Evolutionary conservation across 2,113 vertebrate genomes (phyloP), one percentile per base, ranked within the genome.

Genomic region (Mustela nigripes): DNA sequence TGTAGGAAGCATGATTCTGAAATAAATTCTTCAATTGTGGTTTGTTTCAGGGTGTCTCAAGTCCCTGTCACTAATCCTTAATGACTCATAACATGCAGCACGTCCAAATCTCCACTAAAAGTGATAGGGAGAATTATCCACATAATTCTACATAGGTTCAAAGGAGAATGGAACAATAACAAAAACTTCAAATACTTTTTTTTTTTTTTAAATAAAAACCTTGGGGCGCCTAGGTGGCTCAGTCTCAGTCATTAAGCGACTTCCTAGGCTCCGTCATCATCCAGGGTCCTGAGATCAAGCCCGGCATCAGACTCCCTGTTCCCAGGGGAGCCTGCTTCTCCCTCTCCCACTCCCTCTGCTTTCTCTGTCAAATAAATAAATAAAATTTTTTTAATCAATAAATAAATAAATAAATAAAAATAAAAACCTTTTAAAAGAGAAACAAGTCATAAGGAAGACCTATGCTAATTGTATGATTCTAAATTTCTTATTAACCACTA

Each of bases 61-160:
- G n/a, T 86, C 36, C 81, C 12, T 80, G 33, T 80, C 62, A 60
- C 39, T 95, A 97, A 81, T 81, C 93, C 76, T 60, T 69, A 63
- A 76, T 58, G 42, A 95, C n/a, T 86, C 80, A 63, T 80, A 79
- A 90, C 42, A 79, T 4, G n/a, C 6, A 79, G 53, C 19, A 87
- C 19, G 62, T 56, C 53, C 60, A 91, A 85, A 62, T 36, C 22
- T 7, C n/a, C 73, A 81, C 45, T 42, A 26, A 89, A 53, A 79
- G 8, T 88, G 36, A 73, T 53, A 62, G 5, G 36, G 22, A 94
- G 28, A 95, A 85, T 89, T 91, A 74, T 28, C 39, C 53, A 95
- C 22, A n/a, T 21, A 60, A 84, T 80, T 93, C 78, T 71, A 56
- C 1, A 28, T 33, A 80, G 48, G 14, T 22, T 45, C n/a, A 21